phyloP scores from a whole-genome alignment of 2,888 invertebrate species.

The Physocephala rufipes region DNA sequence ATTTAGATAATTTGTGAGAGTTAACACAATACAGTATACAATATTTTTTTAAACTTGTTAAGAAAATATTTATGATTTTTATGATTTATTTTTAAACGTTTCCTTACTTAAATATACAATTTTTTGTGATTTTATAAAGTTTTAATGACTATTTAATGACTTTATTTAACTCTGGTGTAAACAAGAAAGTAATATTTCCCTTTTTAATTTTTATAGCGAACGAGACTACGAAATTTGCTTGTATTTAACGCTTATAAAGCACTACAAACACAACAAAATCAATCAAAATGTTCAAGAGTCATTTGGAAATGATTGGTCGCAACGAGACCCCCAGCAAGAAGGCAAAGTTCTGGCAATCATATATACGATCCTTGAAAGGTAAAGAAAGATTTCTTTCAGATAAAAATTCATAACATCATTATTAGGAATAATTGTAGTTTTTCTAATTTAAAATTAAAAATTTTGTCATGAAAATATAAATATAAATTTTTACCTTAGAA shows the following conservation, averaged over 20 bases:
- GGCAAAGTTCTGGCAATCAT: slow-evolving; percentile 94
- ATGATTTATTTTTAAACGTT: too few relatives aligned
- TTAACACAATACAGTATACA: too few relatives aligned
- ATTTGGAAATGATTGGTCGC: slow-evolving; percentile 93
- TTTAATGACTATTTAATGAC: slow-evolving; percentile 16
- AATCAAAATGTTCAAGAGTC: slow-evolving; percentile 87
- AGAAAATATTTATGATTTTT: too few relatives aligned
- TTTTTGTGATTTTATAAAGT: slow-evolving; percentile 22
- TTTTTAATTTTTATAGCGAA: slow-evolving; percentile 71
- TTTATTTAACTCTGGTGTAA: too few relatives aligned
- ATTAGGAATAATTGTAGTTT: too few relatives aligned
- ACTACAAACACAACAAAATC: slow-evolving; percentile 62
- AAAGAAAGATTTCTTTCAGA: slow-evolving; percentile 52
- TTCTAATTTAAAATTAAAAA: too few relatives aligned
- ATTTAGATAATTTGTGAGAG: too few relatives aligned
- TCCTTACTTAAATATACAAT: background rate
- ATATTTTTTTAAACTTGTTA: too few relatives aligned
- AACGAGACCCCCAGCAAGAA: slow-evolving; percentile 91
- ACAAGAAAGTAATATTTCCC: slow-evolving; percentile 7
- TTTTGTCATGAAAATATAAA: too few relatives aligned
- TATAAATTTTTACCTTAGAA: too few relatives aligned
- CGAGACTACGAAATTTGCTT: slow-evolving; percentile 72
- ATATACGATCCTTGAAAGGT: slow-evolving; percentile 93
- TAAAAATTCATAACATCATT: too few relatives aligned
- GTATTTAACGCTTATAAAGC: slow-evolving; percentile 49